Conservation (phyloP, 2,797 vertebrate species). For the Myotis vivesi region DNA sequence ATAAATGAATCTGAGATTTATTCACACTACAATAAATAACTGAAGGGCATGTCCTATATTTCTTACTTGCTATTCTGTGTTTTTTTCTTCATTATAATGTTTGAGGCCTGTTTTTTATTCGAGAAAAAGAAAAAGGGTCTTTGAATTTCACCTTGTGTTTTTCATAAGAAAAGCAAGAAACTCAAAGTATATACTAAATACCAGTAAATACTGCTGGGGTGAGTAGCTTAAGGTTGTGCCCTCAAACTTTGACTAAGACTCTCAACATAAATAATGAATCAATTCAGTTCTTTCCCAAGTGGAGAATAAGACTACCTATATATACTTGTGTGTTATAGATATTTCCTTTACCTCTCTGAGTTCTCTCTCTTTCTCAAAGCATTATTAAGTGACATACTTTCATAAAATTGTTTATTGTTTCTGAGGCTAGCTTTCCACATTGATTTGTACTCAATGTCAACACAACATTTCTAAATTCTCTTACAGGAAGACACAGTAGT, state of each 20-base stretch:
- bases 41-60: not conserved
- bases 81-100: not conserved
- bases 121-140: not conserved
- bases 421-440: not conserved
- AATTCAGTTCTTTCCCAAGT: not conserved
- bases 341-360: not conserved
- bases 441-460: not conserved
- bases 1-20: not conserved
- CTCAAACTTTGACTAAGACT: not conserved
- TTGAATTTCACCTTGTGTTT: conserved; percentile 39
- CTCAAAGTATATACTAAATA: not conserved
- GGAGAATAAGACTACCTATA: not conserved
- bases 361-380: not conserved
- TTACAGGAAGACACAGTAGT: not conserved
- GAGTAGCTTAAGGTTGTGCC: not conserved
- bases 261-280: not conserved
- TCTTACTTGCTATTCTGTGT: not conserved
- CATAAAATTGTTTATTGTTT: not conserved
- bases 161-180: conserved; percentile 20
- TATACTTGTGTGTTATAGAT: not conserved
- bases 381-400: not conserved
- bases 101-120: not conserved
- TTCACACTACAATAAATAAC: not conserved
- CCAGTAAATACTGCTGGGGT: not conserved
- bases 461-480: not conserved